Evolutionary conservation across 2,888 invertebrate genomes (phyloP), one percentile per base, ranked within the genome.

Genomic region (Drosophila prolongata): DNA sequence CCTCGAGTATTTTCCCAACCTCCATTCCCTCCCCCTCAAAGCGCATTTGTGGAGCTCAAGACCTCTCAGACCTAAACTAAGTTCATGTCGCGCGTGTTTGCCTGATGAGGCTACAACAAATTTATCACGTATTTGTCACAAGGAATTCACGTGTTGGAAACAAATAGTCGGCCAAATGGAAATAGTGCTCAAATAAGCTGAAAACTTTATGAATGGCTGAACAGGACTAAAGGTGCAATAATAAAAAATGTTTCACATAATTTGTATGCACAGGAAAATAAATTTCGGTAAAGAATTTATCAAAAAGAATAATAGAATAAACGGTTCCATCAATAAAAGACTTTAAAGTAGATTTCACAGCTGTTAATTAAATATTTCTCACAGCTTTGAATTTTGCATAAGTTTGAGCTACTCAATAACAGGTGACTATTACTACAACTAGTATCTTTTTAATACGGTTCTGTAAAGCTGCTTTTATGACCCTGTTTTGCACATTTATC

Each of bases 31-130:
- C 13, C 35, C 54, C 57, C 78, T 70, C 72, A 67, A 69, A 74
- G 82, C 71, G 64, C 62, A 65, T 62, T 74, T 69, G 40, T 30
- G 8, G 40, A 24, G 61, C 64, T 76, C 69, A 71, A 72, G 70
- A 75, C 65, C 40, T 68, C n/a, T 49, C 43, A 38, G 38, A 49
- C 24, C 14, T 14, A 47, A 58, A 49, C 52, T 52, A 47, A 34
- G 13, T 37, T 53, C 54, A 54, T 65, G 60, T 60, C 62, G 62
- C 54, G 65, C 65, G n/a, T 47, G 65, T 59, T 49, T 60, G 40
- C 47, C 60, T 14, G 60, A 66, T 67, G 59, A 56, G 49, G 35
- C 34, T 67, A 44, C 57, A 40, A 35, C 57, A 16, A 57, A 68
- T 67, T 67, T 67, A 58, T 67, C 58, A 68, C 50, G 50, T 40